Evolutionary conservation across 2,888 invertebrate species (phyloP), one percentile per base, ranked within the genome.

Genomic region (Drosophila trichaetosa): DNA sequence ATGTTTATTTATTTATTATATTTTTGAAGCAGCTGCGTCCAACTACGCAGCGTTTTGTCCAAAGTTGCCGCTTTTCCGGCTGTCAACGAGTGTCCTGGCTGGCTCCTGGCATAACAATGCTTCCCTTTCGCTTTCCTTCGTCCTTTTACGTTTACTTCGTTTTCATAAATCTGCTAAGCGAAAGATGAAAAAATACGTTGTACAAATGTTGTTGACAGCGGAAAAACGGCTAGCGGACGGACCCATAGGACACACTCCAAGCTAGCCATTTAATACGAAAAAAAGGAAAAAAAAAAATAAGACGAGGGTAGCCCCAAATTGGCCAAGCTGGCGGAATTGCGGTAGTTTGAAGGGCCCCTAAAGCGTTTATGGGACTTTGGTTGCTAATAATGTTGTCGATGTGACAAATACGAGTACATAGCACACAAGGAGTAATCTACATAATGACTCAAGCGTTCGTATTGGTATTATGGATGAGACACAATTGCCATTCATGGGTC

Each of bases 1-100:
- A 87, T 87, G 85, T 87, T 87, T 87, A 89, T 87, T 87, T 87
- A 87, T 87, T 87, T 89, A 86, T 86, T 86, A 86, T 87, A 89
- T 87, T 89, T 80, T 85, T 82, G 80, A 82, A 89, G 78, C 87
- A 87, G 89, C 87, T 87, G 87, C 72, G 85, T 68, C 77, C 89
- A 85, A 85, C 87, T 83, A 82, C 80, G 82, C 80, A 82, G 69
- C 76, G 70, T 89, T 87, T 84, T 83, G 73, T 82, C 76, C 69
- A 75, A 75, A 66, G 57, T 69, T 69, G 65, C 62, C 65, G 53
- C 48, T 53, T 61, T 54, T 66, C 48, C 59, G 52, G 71, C 78
- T 88, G 82, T 80, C 85, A 88, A 72, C 83, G 69, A 70, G 54
- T 69, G 73, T 72, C 75, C 72, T 74, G 62, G 51, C 71, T 52